Evolutionary conservation across 2,797 vertebrate species (phyloP).

Genomic region (Mus caroli): DNA sequence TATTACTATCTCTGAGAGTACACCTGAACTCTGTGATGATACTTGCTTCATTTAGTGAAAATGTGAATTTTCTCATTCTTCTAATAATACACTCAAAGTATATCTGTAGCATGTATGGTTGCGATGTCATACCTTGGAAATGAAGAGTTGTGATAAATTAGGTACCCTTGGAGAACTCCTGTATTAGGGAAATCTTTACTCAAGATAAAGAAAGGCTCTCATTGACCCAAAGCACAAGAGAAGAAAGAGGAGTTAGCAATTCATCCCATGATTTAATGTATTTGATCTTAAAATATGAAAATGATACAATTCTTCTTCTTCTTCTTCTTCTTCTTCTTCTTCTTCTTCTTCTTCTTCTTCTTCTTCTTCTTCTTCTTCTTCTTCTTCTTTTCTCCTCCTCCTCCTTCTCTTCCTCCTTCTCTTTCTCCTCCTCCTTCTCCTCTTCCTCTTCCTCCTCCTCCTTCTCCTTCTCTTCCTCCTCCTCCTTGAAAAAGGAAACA

Average conservation of each 20-base stretch:
- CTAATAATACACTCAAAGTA: not conserved
- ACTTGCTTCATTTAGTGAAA: not conserved
- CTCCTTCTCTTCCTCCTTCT: not conserved
- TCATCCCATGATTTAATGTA: not conserved
- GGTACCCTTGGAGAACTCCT: not conserved
- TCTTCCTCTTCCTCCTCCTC: not conserved
- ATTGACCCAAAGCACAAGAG: not conserved
- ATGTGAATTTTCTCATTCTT: not conserved
- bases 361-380: not conserved
- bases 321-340: too few species aligned
- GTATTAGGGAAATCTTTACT: not conserved
- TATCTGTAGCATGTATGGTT: not conserved
- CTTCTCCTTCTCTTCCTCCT: not conserved
- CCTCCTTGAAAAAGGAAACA: not conserved
- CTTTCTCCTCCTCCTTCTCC: not conserved
- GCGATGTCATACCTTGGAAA: not conserved
- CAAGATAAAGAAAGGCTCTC: not conserved
- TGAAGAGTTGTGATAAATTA: not conserved
- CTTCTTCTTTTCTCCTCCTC: too few species aligned
- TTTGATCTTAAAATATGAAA: not conserved
- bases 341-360: too few species aligned
- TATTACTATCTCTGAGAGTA: not conserved
- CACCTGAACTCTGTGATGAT: fast-evolving
- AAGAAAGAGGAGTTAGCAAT: not conserved
- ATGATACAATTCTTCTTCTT: not conserved